Percentiles rank a stretch among this genome's conserved stretches.
Conservation (phyloP, 37 sponge, comb jelly and placozoan genomes). For the Aplysina aerophoba region DNA sequence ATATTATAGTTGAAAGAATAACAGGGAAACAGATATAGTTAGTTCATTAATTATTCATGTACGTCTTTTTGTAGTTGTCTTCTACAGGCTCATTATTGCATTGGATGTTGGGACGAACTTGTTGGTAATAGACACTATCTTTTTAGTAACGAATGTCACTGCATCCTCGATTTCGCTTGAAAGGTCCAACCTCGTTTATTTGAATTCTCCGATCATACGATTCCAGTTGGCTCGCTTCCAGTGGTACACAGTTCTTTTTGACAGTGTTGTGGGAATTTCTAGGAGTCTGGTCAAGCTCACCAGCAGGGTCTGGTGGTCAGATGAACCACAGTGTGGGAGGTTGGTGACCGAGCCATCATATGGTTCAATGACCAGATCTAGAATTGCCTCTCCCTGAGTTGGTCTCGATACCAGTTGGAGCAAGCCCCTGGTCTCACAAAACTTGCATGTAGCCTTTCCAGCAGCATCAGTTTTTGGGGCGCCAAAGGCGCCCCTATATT, state of each 20-base stretch:
- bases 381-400: constrained; percentile 23
- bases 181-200: constrained; percentile 10
- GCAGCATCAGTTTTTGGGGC: constrained; percentile 35
- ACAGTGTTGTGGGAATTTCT: not conserved
- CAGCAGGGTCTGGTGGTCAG: constrained; percentile 35
- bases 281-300: not conserved
- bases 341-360: constrained; percentile 24
- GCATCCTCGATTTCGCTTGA: not conserved
- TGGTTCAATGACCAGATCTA: constrained; percentile 22
- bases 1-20: no score
- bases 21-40: no score
- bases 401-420: constrained; percentile 29
- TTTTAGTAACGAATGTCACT: not conserved
- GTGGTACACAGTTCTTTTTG: constrained; percentile 10
- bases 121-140: constrained; percentile 8
- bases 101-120: constrained; percentile 19
- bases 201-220: not conserved
- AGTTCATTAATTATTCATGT: no score
- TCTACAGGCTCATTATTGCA: constrained; percentile 17
- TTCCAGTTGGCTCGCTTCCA: constrained; percentile 28
- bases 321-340: constrained; percentile 35
- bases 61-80: no score
- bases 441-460: constrained; percentile 24
- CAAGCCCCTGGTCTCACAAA: constrained; percentile 24
- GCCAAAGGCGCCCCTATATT: no score